phyloP scores from a whole-genome alignment of 2,888 invertebrate species.

The Oscheius sp. region DNA sequence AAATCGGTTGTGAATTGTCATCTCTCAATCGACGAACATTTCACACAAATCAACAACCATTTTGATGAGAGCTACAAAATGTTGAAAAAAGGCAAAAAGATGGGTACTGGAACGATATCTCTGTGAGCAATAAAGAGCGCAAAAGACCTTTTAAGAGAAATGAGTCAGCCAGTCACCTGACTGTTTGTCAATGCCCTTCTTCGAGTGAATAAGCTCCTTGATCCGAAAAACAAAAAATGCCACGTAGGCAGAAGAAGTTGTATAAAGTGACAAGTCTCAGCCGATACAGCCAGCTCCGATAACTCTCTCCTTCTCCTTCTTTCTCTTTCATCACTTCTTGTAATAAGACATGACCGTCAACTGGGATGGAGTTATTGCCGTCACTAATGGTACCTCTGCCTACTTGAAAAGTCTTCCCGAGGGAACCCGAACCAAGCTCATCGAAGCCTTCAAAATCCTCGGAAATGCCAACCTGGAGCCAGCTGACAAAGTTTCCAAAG shows the following conservation, averaged over 20 bases:
- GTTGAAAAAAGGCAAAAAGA: neutral
- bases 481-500: conserved; percentile 21
- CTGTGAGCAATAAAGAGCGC: conserved; percentile 1
- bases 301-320: conserved; percentile 14
- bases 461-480: conserved; percentile 21
- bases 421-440: conserved; percentile 21
- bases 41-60: conserved; percentile 13
- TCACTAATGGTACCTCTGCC: neutral
- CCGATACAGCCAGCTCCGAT: conserved; percentile 21
- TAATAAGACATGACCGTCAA: conserved; percentile 18
- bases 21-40: conserved; percentile 11
- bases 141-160: neutral
- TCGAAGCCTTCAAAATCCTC: conserved; percentile 32
- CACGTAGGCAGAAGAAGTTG: conserved; percentile 19
- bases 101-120: neutral
- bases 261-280: conserved; percentile 13
- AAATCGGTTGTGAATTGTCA: conserved; percentile 3
- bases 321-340: conserved; percentile 22
- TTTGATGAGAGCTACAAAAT: conserved; percentile 2
- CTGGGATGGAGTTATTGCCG: conserved; percentile 8
- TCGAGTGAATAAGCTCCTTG: conserved; percentile 22
- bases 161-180: neutral
- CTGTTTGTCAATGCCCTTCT: conserved; percentile 15
- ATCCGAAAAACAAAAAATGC: conserved; percentile 26
- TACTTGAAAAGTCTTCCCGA: conserved; percentile 19